A percentile compares a stretch with the other conserved stretches of the same genome.
These are phyloP conservation scores for Ardeotis arabs DNA, from an alignment of 2,113 vertebrate genomes.

Conservation along the genomic window DNA sequence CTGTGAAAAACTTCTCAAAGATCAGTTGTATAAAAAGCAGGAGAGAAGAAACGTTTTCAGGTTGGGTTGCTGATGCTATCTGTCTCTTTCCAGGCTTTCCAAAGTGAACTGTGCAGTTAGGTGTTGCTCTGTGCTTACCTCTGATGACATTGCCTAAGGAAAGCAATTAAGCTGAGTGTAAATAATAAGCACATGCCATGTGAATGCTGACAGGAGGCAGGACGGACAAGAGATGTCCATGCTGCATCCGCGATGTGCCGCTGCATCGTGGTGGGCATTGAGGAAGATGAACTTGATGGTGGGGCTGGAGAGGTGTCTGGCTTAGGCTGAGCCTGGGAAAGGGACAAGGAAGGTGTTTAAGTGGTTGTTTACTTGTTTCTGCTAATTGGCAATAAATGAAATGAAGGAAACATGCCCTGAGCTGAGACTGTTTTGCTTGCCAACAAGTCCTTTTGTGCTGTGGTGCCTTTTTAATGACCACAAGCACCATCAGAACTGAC, in stretches of 20 bases:
- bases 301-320: neutral
- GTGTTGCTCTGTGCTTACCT: neutral
- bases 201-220: neutral
- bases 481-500: neutral
- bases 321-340: neutral
- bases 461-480: neutral
- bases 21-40: neutral
- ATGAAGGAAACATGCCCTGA: neutral
- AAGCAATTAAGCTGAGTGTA: neutral
- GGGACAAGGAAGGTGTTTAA: neutral
- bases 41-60: neutral
- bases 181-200: rapidly evolving
- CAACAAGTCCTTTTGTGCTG: neutral
- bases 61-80: neutral
- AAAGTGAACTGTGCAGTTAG: neutral
- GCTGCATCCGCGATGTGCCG: rapidly evolving
- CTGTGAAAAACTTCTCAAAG: neutral
- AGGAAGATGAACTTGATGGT: neutral
- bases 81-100: neutral
- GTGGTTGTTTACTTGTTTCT: neutral
- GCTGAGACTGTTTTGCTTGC: neutral
- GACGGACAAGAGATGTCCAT: neutral
- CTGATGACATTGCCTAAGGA: neutral
- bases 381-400: neutral
- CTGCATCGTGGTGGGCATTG: neutral